These are phyloP conservation scores for Passer montanus DNA, from an alignment of 2,113 vertebrate species.

Conservation along the genomic window DNA sequence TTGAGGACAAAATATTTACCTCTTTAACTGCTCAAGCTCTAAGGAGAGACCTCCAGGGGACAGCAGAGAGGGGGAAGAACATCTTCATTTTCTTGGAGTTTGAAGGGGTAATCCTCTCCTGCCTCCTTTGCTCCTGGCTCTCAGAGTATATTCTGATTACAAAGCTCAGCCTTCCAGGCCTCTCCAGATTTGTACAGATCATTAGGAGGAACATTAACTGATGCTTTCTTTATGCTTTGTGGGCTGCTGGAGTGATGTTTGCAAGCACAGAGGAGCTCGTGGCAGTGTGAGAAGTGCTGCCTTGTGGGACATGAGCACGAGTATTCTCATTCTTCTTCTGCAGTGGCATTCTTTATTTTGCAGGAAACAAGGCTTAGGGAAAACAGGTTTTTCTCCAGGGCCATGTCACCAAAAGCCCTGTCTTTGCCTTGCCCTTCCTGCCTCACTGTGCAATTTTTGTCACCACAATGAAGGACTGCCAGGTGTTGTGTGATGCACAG, in stretches of 20 bases:
- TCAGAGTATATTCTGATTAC: background rate
- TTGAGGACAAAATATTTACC: background rate
- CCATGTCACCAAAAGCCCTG: too few relatives aligned
- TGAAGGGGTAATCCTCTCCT: background rate
- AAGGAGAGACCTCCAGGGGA: background rate
- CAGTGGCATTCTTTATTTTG: background rate
- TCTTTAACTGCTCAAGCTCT: background rate
- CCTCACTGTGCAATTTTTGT: background rate
- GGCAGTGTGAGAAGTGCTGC: background rate
- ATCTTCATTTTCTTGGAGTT: background rate
- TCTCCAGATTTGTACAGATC: background rate
- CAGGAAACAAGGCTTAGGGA: background rate
- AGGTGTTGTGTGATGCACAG: background rate
- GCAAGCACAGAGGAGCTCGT: background rate
- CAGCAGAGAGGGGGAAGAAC: background rate
- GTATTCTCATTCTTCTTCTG: background rate
- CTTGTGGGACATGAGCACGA: fast-evolving
- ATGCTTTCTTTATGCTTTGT: background rate
- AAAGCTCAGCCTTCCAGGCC: background rate
- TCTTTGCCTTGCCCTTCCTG: background rate
- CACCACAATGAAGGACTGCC: background rate
- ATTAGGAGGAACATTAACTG: background rate
- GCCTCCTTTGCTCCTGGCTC: background rate
- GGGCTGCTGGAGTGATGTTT: background rate
- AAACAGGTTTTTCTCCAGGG: background rate